A percentile compares a stretch with the other conserved stretches of the same genome.
phyloP scores from a whole-genome alignment of 2,113 vertebrate genomes.

The Cololabis saira region DNA sequence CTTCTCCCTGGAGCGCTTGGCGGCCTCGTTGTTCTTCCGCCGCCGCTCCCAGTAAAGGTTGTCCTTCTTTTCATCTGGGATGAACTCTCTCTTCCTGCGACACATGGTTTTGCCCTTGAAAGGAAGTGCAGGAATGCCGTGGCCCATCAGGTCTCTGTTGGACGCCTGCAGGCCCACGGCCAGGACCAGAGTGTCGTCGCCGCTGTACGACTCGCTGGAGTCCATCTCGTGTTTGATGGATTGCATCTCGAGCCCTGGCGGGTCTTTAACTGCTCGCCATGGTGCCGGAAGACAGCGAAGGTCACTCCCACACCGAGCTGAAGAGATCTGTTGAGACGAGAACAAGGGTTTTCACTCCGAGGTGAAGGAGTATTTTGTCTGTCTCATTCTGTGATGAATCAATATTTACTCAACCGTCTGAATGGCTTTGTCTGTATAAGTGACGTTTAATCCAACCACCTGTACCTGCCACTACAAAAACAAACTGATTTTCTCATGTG shows the following conservation, averaged over 20 bases:
- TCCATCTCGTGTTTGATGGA: slow-evolving; percentile 90
- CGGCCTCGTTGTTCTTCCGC: slow-evolving; percentile 96
- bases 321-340: slow-evolving; percentile 46
- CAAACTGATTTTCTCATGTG: too few relatives aligned
- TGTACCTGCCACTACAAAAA: too few relatives aligned
- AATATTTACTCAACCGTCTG: too few relatives aligned
- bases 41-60: slow-evolving; percentile 94
- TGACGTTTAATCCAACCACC: too few relatives aligned
- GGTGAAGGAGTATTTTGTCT: too few relatives aligned
- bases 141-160: slow-evolving; percentile 63
- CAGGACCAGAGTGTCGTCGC: slow-evolving; percentile 86
- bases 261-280: slow-evolving; percentile 55
- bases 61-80: slow-evolving; percentile 97
- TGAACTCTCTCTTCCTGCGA: slow-evolving; percentile 94
- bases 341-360: too few relatives aligned
- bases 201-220: slow-evolving; percentile 77
- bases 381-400: too few relatives aligned
- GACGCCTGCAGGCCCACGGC: slow-evolving; percentile 84
- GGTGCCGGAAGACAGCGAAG: slow-evolving; percentile 19
- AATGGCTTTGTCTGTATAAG: too few relatives aligned
- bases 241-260: slow-evolving; percentile 84
- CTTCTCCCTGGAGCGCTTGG: slow-evolving; percentile 96
- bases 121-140: slow-evolving; percentile 58
- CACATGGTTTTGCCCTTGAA: slow-evolving; percentile 85
- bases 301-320: slow-evolving; percentile 6